Conservation (phyloP, 2,113 vertebrate genomes). For the Fukomys damarensis region DNA sequence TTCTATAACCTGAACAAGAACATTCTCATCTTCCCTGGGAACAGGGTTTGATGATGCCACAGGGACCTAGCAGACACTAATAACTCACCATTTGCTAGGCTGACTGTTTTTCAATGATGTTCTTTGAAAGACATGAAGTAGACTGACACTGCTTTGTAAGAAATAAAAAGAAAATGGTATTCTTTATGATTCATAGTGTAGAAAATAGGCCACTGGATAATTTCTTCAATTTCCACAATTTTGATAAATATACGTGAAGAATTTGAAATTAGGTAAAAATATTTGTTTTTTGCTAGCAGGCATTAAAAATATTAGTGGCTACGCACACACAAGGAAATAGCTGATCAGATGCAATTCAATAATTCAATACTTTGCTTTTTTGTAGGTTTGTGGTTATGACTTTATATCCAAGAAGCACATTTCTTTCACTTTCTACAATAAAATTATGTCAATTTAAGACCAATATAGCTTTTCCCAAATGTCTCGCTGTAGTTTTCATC, state of each 20-base stretch:
- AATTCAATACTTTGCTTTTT: background rate
- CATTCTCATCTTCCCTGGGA: background rate
- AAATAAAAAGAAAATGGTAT: background rate
- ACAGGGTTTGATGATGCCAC: background rate
- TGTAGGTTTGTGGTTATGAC: background rate
- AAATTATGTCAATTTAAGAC: constrained; percentile 30
- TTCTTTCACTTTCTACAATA: background rate
- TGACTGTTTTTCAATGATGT: background rate
- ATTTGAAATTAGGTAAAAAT: background rate
- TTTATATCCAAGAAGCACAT: constrained; percentile 22
- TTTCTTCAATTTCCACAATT: background rate
- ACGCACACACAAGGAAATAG: background rate
- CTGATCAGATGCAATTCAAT: background rate
- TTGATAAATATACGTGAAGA: background rate
- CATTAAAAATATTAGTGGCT: background rate
- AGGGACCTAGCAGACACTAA: no score
- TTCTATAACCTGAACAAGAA: background rate
- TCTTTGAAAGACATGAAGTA: background rate
- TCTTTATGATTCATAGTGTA: background rate
- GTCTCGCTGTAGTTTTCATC: constrained; percentile 5
- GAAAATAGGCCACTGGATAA: background rate
- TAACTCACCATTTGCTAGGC: background rate
- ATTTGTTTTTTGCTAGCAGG: background rate
- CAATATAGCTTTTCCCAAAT: background rate
- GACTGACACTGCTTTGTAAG: background rate